Evolutionary conservation across 2,113 vertebrate species (phyloP), one percentile per base, ranked within the genome.

Genomic region (Corythoichthys intestinalis): DNA sequence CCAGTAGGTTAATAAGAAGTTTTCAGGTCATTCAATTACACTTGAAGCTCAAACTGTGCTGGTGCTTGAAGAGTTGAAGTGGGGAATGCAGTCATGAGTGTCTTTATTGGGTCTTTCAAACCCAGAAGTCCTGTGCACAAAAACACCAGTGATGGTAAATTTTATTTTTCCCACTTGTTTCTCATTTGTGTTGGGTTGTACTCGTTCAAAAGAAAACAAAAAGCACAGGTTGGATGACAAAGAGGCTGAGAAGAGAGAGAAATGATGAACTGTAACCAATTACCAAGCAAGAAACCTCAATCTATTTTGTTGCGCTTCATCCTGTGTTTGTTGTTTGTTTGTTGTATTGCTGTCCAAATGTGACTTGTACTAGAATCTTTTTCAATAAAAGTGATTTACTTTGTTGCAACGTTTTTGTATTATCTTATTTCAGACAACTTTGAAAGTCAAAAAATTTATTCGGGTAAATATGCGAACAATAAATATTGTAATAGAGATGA

Each of bases 131-230:
- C 17, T 15, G 37, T 81, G 41, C 66, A 81, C 78, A 14, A 41
- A 35, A 57, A 35, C 54, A 35, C 34, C 54, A 57, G 11, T 12
- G 1, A 28, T 2, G 20, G 53, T 52, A 41, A n/a, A 14, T 57
- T 4, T 90, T 4, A 20, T 91, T 14, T 66, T 94, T 39, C 86
- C 9, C 56, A 95, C 50, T 3, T 94, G 11, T 87, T 85, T 68
- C 52, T 95, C 28, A 70, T 93, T 73, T 83, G 78, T 2, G 74
- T 88, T 80, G 89, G 91, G 60, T 87, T 79, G 39, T 72, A 77
- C 13, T 52, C 75, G 10, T 73, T 83, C 37, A 78, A 57, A 87
- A 38, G 79, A 85, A 9, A 44, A 64, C 66, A 60, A 68, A 12
- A 67, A 38, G 61, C 75, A 76, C 53, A 69, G 46, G 20, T 66